These are phyloP conservation scores for Archivesica marissinica DNA, from an alignment of 1,140 invertebrate genomes.

Conservation along the genomic window DNA sequence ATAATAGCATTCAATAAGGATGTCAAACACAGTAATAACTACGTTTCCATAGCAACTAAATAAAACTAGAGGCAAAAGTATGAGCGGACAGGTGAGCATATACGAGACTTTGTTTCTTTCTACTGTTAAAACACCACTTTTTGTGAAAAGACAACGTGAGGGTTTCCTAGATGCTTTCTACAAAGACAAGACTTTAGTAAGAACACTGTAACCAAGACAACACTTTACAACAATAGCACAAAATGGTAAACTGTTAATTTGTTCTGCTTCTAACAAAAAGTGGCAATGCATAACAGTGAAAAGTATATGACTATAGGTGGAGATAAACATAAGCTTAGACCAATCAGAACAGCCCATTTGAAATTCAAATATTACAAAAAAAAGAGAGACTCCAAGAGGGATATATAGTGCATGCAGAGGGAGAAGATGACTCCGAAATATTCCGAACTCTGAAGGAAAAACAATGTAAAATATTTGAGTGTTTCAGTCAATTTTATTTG, in stretches of 20 bases:
- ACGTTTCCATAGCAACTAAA: conserved; percentile 7
- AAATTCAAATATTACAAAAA: neutral
- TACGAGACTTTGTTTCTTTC: conserved; percentile 18
- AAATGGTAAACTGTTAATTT: conserved; percentile 27
- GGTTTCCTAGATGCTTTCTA: neutral
- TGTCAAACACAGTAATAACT: neutral
- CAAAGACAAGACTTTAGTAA: conserved; percentile 8
- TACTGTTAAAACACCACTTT: conserved; percentile 53
- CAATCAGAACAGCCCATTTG: conserved; percentile 2
- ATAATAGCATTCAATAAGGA: neutral
- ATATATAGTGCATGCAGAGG: neutral
- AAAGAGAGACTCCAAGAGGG: conserved; percentile 3
- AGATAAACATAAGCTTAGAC: conserved; percentile 3
- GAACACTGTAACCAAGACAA: conserved; percentile 13
- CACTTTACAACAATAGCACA: conserved; percentile 26
- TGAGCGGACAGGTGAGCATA: conserved; percentile 27
- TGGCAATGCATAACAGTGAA: conserved; percentile 45
- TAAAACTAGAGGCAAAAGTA: conserved; percentile 8
- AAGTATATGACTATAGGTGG: neutral
- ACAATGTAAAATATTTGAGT: neutral
- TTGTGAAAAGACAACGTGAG: conserved; percentile 11
- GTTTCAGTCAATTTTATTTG: conserved; percentile 34
- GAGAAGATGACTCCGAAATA: neutral
- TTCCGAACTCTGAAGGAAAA: neutral
- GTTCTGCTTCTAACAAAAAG: conserved; percentile 55